Evolutionary conservation across 2,888 invertebrate genomes (phyloP), one percentile per base, ranked within the genome.

Genomic region (Dichetophora obliterata): DNA sequence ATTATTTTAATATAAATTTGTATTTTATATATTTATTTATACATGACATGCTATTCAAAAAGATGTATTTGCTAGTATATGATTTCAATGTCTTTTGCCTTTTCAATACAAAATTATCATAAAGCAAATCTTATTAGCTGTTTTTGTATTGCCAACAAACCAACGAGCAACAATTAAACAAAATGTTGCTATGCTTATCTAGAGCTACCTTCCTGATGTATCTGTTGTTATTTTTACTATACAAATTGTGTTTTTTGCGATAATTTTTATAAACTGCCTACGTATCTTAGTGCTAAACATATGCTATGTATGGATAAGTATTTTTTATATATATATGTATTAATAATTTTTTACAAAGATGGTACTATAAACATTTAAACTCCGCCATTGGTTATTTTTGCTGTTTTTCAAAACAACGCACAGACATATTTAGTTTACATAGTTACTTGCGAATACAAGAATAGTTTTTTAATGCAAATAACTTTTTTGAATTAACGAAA

Each of bases 171-270:
- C 8, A 24, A 65, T 34, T 34, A 43, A 65, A 37, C 31, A 27
- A 48, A 27, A 24, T 72, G 24, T 19, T 43, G n/a, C 54, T 31
- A 54, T 70, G 34, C 24, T 66, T 66, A 66, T 50, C 31, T 54
- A 52, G 66, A 75, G 66, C 66, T 54, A 75, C 63, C 65, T 66
- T 75, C 59, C 75, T 75, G 75, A 75, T 61, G 75, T 68, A 75
- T 27, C 61, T 68, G 50, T 19, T 66, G 14, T 31, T 19, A 19
- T 50, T 57, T 43, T 75, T 37, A 52, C 50, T 52, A 34, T 75
- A 75, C 65, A 54, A 43, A 59, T 48, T 14, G 59, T 72, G 0
- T 43, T 48, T 14, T 54, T 61, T 61, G 3, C 11, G 27, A 43
- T 43, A 43, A 43, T 43, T 43, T 43, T 43, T 43, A 43, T 43